Evolutionary conservation across 2,888 invertebrate genomes (phyloP), one percentile per base, ranked within the genome.

Genomic region (Timema podura): DNA sequence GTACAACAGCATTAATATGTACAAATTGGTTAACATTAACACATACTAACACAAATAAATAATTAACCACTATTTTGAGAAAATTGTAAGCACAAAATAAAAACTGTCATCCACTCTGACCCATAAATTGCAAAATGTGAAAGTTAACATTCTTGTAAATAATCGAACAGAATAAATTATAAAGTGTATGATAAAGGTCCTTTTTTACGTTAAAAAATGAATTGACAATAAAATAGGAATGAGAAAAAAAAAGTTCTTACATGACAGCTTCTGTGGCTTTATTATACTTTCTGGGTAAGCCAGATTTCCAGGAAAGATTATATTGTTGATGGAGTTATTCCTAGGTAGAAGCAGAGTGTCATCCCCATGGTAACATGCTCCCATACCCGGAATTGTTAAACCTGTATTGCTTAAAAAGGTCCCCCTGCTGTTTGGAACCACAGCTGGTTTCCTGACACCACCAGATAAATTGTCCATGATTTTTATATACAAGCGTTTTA

Each of bases 381-480:
- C 71, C 69, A 69, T 49, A 65, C 64, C 67, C 59, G 67, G 64
- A 67, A 71, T 48, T 59, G 67, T 67, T 61, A 70, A 67, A 64
- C 51, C 67, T 30, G 67, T 54, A 65, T n/a, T n/a, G n/a, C 57
- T 68, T 64, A 70, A 65, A 46, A 68, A 71, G 51, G 57, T 71
- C 68, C 65, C 65, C 68, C 71, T 71, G 61, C 68, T 68, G 64
- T 57, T 61, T 57, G 65, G 57, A 65, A 68, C 64, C 68, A 71
- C 71, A 71, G 68, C 71, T 71, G 71, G 71, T 68, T 68, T 68
- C 65, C 71, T 59, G 48, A 71, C 65, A 59, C 68, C 68, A 68
- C 49, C 66, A 59, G 71, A 71, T 65, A 71, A 46, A 68, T 59
- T 68, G 68, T 71, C 68, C 71, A 71, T 71, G 65, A 68, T 48